Base-by-base conservation (phyloP, 2,797 vertebrate species). In the Lithobates sylvaticus region DNA sequence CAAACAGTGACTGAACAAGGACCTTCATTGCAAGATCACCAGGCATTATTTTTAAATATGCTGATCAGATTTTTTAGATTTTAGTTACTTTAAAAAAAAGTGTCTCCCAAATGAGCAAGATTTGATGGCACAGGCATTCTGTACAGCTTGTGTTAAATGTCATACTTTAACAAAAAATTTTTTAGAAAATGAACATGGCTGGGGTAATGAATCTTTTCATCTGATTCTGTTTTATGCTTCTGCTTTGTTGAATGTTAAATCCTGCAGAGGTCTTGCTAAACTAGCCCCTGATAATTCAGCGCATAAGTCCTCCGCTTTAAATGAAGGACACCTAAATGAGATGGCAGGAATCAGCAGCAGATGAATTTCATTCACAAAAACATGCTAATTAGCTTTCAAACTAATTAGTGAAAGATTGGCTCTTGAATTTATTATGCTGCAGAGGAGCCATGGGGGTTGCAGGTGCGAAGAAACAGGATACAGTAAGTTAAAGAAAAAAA, bases 261-360 rank as follows among this genome's bases (percentile, higher is more conserved):
- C 72, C 84, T 70, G 18, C 73, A 0, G 65, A 81, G 78, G 65
- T 76, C 72, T 81, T 32, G 44, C 47, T 76, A 81, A 76, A 81
- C 47, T 39, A 71, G 68, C 72, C 67, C 73, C 84, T 61, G 78
- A 81, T 71, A 76, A 76, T 86, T 86, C 79, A 29, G 73, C 75
- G 54, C 61, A 50, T 58, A 80, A 79, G 58, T 29, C 58, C 76
- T 79, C 58, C 47, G 78, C 36, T 76, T n/a, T 69, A 76, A 75
- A 76, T 65, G 76, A 54, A 86, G 76, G 68, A 76, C 75, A 87
- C 67, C 76, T 67, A 83, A 83, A 68, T 65, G 61, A 87, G 85
- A 78, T 36, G 27, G 54, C 67, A 87, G 23, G 29, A 83, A 54
- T 78, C 68, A 68, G 61, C 75, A 36, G 61, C 71, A 70, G 70